Conservation (phyloP, 2,888 invertebrate species). For the Lapara coniferarum region DNA sequence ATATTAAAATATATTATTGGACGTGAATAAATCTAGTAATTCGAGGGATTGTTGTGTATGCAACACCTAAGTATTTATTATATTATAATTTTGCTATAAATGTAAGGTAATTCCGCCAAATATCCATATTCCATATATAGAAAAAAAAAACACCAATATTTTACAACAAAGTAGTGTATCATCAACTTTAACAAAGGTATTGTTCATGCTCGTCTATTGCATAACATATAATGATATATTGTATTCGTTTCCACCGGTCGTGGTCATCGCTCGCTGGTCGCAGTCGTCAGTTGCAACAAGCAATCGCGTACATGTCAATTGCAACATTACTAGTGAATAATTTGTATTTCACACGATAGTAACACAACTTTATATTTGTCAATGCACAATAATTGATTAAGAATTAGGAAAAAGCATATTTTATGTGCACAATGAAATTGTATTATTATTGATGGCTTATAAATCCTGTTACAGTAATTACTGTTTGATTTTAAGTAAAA, state of each 20-base stretch:
- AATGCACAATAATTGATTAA: not conserved
- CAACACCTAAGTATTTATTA: too few species aligned
- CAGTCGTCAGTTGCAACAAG: slow-evolving; percentile 1
- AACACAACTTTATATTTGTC: not conserved
- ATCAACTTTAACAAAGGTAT: not conserved
- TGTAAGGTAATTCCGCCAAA: too few species aligned
- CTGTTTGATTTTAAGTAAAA: not conserved
- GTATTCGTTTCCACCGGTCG: not conserved
- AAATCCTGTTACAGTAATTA: not conserved
- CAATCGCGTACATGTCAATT: not conserved
- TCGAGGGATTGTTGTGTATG: too few species aligned
- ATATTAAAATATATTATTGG: too few species aligned
- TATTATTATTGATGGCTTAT: too few species aligned
- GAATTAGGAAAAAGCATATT: too few species aligned
- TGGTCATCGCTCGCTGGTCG: slow-evolving; percentile 1
- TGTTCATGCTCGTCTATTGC: not conserved
- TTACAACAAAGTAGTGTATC: not conserved
- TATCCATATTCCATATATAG: too few species aligned
- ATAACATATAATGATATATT: slow-evolving; percentile 9
- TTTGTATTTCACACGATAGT: not conserved
- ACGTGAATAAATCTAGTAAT: too few species aligned
- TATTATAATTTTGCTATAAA: too few species aligned
- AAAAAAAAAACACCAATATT: too few species aligned
- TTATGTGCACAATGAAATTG: too few species aligned
- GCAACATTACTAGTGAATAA: not conserved